Percentiles rank a stretch among this genome's conserved stretches.
These are phyloP conservation scores for Pachyuromys duprasi DNA, from an alignment of 2,797 vertebrate genomes.

Conservation along the genomic window DNA sequence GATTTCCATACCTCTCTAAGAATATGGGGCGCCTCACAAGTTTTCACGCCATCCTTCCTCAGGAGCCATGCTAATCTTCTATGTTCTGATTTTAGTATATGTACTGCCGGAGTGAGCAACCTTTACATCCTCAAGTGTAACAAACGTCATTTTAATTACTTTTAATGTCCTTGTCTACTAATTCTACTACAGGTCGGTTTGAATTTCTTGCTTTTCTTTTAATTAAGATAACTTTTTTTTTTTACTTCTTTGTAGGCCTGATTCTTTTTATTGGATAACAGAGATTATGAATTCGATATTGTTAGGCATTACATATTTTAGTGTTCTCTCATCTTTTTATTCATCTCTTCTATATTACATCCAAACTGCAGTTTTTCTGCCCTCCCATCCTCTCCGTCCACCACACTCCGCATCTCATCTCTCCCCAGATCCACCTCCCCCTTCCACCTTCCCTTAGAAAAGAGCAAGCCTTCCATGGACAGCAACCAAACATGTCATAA, in stretches of 20 bases:
- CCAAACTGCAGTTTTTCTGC: neutral
- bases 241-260: conserved; percentile 8
- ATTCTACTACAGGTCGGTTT: conserved; percentile 26
- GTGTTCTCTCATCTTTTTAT: neutral
- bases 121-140: conserved; percentile 42
- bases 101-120: too few relatives aligned
- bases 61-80: neutral
- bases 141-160: conserved; percentile 40
- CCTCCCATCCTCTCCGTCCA: neutral
- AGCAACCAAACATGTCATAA: neutral
- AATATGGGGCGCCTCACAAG: neutral
- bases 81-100: neutral
- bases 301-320: conserved; percentile 30
- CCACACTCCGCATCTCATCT: neutral
- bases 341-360: neutral
- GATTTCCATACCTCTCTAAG: conserved; percentile 94
- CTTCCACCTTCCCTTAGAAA: neutral
- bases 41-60: neutral
- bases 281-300: neutral
- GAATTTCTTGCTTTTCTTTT: conserved; percentile 35
- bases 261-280: conserved; percentile 9
- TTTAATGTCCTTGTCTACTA: conserved; percentile 5
- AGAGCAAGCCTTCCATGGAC: neutral
- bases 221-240: conserved; percentile 3
- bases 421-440: neutral